These are phyloP conservation scores for Lethocerus indicus DNA, from an alignment of 1,140 invertebrate genomes.

Conservation along the genomic window DNA sequence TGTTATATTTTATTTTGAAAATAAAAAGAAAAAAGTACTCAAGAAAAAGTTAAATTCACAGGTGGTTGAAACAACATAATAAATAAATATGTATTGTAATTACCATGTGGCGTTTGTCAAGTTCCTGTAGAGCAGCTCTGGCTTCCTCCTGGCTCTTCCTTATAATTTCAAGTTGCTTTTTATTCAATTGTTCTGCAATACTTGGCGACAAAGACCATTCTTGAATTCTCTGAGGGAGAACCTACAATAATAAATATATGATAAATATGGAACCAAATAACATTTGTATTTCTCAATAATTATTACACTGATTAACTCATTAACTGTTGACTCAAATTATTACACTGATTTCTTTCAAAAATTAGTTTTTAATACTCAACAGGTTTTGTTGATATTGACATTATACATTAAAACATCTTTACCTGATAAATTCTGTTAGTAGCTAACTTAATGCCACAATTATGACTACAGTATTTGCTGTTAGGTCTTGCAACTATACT, in stretches of 20 bases:
- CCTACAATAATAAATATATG: constrained; percentile 26
- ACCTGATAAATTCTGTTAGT: constrained; percentile 70
- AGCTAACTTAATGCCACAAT: constrained; percentile 84
- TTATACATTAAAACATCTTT: too few species aligned
- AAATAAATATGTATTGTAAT: constrained; percentile 13
- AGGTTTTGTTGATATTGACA: too few species aligned
- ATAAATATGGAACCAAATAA: constrained; percentile 7
- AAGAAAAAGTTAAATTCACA: too few species aligned
- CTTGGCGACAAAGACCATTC: constrained; percentile 86
- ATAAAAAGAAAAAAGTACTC: too few species aligned
- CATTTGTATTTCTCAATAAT: constrained; percentile 12
- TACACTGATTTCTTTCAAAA: too few species aligned
- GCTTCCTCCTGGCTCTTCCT: constrained; percentile 61
- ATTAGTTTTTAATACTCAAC: too few species aligned
- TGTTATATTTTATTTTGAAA: too few species aligned
- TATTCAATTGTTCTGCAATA: constrained; percentile 73
- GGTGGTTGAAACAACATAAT: too few species aligned
- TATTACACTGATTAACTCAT: too few species aligned
- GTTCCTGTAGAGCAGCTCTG: constrained; percentile 50
- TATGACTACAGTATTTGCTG: constrained; percentile 91
- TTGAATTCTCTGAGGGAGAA: constrained; percentile 80
- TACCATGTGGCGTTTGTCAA: constrained; percentile 56
- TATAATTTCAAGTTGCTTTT: constrained; percentile 63
- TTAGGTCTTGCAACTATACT: constrained; percentile 51
- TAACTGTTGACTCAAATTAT: too few species aligned